Evolutionary conservation across 2,888 invertebrate genomes (phyloP).

Genomic region (Gasteruption jaculator): DNA sequence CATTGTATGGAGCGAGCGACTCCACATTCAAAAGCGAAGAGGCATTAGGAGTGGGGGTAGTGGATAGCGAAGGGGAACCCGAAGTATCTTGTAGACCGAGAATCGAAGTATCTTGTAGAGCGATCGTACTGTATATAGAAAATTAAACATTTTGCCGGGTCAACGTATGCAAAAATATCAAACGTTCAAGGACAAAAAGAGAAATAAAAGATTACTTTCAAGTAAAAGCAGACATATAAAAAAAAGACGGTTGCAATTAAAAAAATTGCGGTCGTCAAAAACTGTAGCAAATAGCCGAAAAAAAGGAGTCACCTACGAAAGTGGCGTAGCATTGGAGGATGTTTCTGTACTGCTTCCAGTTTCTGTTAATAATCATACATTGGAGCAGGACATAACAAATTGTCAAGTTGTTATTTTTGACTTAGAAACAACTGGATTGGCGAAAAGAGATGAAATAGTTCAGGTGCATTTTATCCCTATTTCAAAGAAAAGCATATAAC

Average conservation of each 20-base stretch:
- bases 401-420: constrained; percentile 15
- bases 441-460: constrained; percentile 14
- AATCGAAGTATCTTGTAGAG: too few relatives aligned
- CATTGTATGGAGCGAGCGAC: too few relatives aligned
- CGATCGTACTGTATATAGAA: too few relatives aligned
- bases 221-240: not conserved
- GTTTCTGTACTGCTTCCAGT: not conserved
- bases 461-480: constrained; percentile 13
- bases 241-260: not conserved
- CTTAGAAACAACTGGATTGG: constrained; percentile 18
- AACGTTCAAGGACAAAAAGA: not conserved
- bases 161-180: not conserved
- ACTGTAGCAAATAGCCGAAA: not conserved
- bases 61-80: too few relatives aligned
- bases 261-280: constrained; percentile 7
- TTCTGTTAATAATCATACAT: too few relatives aligned
- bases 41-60: too few relatives aligned
- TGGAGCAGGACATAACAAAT: not conserved
- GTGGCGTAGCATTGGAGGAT: not conserved
- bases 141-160: too few relatives aligned
- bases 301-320: constrained; percentile 4
- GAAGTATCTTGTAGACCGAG: too few relatives aligned
- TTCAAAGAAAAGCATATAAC: not conserved
- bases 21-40: too few relatives aligned
- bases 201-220: not conserved